Conservation (phyloP, 2,888 invertebrate species). For the Drosophila lacicola region DNA sequence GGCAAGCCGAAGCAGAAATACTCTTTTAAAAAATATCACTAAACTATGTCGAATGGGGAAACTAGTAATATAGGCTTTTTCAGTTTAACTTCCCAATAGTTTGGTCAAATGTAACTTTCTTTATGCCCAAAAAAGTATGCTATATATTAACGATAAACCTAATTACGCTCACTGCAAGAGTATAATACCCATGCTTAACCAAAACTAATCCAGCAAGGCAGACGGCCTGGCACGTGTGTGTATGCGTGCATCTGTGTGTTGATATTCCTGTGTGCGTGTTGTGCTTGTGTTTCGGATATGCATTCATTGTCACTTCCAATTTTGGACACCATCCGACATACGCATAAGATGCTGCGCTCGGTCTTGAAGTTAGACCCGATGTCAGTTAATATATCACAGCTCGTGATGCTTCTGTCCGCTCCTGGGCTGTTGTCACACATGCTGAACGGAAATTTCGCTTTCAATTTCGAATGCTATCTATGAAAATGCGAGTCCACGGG, state of each 20-base stretch:
- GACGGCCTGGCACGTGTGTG: background rate
- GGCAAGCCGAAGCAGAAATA: conserved; percentile 8
- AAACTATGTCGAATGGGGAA: background rate
- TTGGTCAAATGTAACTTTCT: background rate
- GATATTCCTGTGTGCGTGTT: conserved; percentile 3
- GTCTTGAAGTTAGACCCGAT: conserved; percentile 48
- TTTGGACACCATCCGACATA: conserved; percentile 29
- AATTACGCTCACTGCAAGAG: background rate
- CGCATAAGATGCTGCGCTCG: conserved; percentile 24
- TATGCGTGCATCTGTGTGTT: conserved; percentile 27
- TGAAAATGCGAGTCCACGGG: conserved; percentile 57
- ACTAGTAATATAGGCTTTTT: too few species aligned
- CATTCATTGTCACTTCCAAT: conserved; percentile 65
- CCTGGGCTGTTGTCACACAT: conserved; percentile 74
- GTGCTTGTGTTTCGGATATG: conserved; percentile 33
- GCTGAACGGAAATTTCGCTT: conserved; percentile 80
- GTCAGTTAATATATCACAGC: conserved; percentile 80
- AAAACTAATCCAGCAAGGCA: background rate
- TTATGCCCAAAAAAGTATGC: background rate
- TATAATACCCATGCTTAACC: background rate
- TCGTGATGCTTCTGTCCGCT: conserved; percentile 11
- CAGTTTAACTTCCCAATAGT: background rate
- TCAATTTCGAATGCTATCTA: conserved; percentile 82
- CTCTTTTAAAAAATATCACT: conserved; percentile 7
- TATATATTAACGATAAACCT: background rate